phyloP scores from a whole-genome alignment of 2,113 vertebrate genomes.

The Corynorhinus townsendii region DNA sequence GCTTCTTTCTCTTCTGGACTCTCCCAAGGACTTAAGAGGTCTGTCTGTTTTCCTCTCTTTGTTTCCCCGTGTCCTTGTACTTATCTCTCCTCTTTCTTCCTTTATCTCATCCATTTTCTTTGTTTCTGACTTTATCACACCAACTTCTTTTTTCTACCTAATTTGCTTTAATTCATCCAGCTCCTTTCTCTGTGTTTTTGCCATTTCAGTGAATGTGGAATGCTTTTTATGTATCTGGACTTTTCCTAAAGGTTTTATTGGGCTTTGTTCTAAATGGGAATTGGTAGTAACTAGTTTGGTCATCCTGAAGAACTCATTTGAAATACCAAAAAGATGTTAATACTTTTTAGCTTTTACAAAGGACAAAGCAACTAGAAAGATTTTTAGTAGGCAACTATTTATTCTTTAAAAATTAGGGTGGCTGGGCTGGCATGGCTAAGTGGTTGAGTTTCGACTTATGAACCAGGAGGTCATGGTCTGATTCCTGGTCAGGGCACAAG shows the following conservation, averaged over 20 bases:
- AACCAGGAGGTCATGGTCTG: too few species aligned
- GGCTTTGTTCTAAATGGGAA: constrained; percentile 46
- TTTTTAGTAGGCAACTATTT: background rate
- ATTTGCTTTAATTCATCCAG: constrained; percentile 14
- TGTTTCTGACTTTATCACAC: constrained; percentile 28
- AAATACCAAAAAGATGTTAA: constrained; percentile 22
- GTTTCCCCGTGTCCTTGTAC: background rate
- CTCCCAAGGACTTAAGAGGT: background rate
- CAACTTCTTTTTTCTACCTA: background rate
- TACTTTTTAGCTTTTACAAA: constrained; percentile 22
- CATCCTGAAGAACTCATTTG: background rate
- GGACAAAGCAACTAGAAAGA: background rate
- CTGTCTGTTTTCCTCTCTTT: background rate
- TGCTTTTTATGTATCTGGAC: constrained; percentile 35
- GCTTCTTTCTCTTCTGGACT: background rate
- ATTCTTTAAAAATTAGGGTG: background rate
- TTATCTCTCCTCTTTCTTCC: background rate
- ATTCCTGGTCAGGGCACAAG: too few species aligned
- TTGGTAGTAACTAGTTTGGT: constrained; percentile 2
- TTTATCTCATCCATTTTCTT: constrained; percentile 53
- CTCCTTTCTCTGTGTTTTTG: constrained; percentile 14
- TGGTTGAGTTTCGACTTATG: too few species aligned
- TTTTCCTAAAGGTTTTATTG: constrained; percentile 51
- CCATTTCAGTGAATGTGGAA: background rate
- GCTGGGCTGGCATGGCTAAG: too few species aligned